Evolutionary conservation across 2,888 invertebrate genomes (phyloP).

Genomic region (Mythimna loreyi): DNA sequence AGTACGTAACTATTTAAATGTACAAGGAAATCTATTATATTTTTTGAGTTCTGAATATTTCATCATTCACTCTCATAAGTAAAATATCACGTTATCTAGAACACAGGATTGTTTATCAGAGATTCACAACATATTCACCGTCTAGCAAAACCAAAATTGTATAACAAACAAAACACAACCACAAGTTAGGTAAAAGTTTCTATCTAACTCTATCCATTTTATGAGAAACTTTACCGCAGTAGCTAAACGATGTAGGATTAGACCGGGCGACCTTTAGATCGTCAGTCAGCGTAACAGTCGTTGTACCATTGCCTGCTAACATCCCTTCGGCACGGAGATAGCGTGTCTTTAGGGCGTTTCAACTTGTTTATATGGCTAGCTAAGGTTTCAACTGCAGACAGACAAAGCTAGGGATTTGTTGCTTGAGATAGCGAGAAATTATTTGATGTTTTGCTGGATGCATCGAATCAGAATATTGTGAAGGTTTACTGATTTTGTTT

Average conservation of each 20-base stretch:
- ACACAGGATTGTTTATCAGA: no score
- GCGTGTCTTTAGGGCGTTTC: slow-evolving; percentile 40
- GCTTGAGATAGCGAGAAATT: slow-evolving; percentile 18
- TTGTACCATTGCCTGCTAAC: slow-evolving; percentile 24
- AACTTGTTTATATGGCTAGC: slow-evolving; percentile 14
- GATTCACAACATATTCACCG: no score
- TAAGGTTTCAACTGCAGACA: slow-evolving; percentile 17
- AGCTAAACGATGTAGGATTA: slow-evolving; percentile 7
- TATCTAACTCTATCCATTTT: neutral
- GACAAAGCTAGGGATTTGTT: neutral
- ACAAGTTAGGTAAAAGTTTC: neutral
- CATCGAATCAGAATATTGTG: neutral
- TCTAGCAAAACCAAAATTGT: no score
- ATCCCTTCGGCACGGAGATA: slow-evolving; percentile 23
- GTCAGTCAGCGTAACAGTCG: slow-evolving; percentile 23
- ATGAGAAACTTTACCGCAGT: neutral
- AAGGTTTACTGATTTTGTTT: no score
- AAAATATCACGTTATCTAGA: no score
- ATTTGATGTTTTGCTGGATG: neutral
- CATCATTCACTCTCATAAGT: no score
- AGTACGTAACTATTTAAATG: no score
- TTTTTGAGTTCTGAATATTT: no score
- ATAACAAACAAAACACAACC: no score
- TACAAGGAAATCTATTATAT: no score
- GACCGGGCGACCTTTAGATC: slow-evolving; percentile 16